Percentiles rank a stretch among this genome's conserved stretches.
These are phyloP conservation scores for Caenorhabditis macrosperma DNA, from an alignment of 2,888 invertebrate genomes.

Conservation along the genomic window DNA sequence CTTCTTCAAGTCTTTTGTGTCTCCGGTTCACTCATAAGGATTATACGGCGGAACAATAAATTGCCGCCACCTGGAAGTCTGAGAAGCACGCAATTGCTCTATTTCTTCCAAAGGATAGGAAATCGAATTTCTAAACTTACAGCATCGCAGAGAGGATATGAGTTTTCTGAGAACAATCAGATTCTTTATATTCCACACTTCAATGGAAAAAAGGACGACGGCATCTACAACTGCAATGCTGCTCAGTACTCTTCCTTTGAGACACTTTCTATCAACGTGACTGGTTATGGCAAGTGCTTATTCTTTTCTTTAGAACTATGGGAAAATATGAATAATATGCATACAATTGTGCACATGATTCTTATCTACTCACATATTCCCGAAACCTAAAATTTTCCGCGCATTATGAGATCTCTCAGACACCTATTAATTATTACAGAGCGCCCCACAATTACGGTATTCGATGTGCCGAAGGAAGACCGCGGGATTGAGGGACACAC, in stretches of 20 bases:
- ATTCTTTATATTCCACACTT: slow-evolving; percentile 70
- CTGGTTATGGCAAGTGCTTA: slow-evolving; percentile 68
- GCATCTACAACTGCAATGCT: slow-evolving; percentile 72
- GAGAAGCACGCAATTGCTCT: not conserved
- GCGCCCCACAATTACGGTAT: slow-evolving; percentile 72
- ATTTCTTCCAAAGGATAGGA: not conserved
- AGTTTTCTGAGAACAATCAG: slow-evolving; percentile 71
- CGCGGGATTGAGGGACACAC: slow-evolving; percentile 71
- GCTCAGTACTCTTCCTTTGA: slow-evolving; percentile 72
- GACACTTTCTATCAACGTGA: slow-evolving; percentile 67
- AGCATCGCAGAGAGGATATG: slow-evolving; percentile 70
- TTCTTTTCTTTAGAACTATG: not conserved
- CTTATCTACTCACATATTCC: not conserved
- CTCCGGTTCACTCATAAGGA: slow-evolving; percentile 5
- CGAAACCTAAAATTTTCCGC: too few species aligned
- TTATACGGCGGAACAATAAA: not conserved
- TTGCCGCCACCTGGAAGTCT: slow-evolving; percentile 20
- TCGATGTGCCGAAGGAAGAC: slow-evolving; percentile 67
- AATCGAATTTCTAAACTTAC: slow-evolving; percentile 18
- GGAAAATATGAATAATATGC: not conserved
- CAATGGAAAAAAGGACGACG: slow-evolving; percentile 71
- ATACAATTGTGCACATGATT: not conserved
- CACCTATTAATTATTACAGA: slow-evolving; percentile 59
- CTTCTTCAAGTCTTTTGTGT: slow-evolving; percentile 39
- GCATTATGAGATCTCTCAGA: not conserved